Conservation (phyloP, 64 coral and sea anemone genomes). For the Montipora cactus region DNA sequence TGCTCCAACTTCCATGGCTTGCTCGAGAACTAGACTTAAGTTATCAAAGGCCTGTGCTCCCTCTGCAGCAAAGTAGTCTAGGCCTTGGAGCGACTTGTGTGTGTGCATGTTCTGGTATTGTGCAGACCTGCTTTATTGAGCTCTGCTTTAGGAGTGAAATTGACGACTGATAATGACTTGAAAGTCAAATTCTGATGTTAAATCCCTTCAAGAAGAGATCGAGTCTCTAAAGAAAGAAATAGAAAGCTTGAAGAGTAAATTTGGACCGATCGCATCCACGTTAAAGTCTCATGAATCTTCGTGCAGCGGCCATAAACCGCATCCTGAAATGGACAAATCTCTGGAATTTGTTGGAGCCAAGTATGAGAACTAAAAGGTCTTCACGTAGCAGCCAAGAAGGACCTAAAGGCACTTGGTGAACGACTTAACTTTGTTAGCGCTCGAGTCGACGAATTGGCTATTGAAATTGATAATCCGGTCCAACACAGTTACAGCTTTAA, state of each 20-base stretch:
- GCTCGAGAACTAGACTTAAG: no score
- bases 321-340: neutral
- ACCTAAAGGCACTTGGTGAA: conserved; percentile 1
- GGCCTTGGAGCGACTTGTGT: no score
- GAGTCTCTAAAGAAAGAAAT: neutral
- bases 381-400: neutral
- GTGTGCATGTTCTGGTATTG: neutral
- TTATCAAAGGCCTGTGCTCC: no score
- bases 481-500: neutral
- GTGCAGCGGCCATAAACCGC: neutral
- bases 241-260: neutral
- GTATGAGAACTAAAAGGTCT: neutral
- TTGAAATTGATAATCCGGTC: neutral
- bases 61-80: no score
- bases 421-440: neutral
- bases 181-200: no score
- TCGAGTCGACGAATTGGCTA: conserved; percentile 9
- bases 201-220: neutral
- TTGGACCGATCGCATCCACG: neutral
- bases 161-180: no score
- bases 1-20: no score
- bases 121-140: neutral
- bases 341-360: neutral
- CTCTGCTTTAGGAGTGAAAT: neutral
- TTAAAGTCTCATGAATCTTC: neutral